Evolutionary conservation across 2,888 invertebrate genomes (phyloP), one percentile per base, ranked within the genome.

Genomic region (Brachylomia viminalis): DNA sequence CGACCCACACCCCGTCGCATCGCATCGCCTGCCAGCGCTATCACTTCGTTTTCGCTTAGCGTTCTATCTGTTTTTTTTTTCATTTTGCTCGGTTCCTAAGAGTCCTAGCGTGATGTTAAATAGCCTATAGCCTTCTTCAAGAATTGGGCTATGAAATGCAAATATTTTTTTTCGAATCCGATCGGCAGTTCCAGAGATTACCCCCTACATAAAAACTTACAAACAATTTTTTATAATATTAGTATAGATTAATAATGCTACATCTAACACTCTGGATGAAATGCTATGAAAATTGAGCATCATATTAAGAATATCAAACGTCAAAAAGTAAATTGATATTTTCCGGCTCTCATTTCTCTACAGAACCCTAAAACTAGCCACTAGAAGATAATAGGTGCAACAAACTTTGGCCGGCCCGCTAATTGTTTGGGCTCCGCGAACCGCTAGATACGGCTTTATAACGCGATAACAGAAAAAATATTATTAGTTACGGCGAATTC

Each of bases 391-490:
- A 88, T 85, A 90, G 89, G 93, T 89, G 92, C 92, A 92, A 91
- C 91, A 92, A 93, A 93, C 93, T 93, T 91, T 89, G 87, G 85
- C 76, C 77, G 79, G 75, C 87, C 88, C 89, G 91, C 89, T 90
- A 91, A 90, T 90, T 90, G 90, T 88, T 85, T 79, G 61, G 45
- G 59, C 75, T 58, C 75, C 52, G 75, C 77, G 42, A 69, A 68
- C 77, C 72, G 74, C 74, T 84, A 64, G 74, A 70, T 38, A 79
- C 72, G 62, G 58, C 38, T 82, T 64, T 65, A 82, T 38, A 27
- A 56, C 42, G 27, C 42, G 56, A 52, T 75, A 73, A 81, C 68
- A 69, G 56, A 78, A 71, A 84, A 78, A 73, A 67, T 38, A 56
- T 54, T 49, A 80, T 83, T 82, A 27, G 71, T 59, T 75, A 75